Percentiles rank a stretch among this genome's conserved stretches.
Evolutionary conservation across 1,140 invertebrate species (phyloP).

Genomic region (Helicoverpa armigera): DNA sequence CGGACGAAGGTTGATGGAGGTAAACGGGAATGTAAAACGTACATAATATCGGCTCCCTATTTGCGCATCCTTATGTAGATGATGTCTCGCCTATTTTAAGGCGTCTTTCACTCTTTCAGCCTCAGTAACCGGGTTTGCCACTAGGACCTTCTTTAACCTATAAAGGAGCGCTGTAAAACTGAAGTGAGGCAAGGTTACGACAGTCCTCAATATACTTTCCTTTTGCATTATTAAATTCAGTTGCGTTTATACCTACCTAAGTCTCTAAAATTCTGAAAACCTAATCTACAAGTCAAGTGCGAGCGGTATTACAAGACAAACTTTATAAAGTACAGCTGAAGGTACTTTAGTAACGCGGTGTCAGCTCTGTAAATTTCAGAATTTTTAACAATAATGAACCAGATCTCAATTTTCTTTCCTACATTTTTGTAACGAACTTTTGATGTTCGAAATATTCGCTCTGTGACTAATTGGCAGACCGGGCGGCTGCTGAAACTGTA

Average conservation of each 20-base stretch:
- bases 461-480: slow-evolving; percentile 18
- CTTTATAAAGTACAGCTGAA: background rate
- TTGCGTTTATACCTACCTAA: background rate
- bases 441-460: slow-evolving; percentile 12
- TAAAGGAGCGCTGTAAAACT: slow-evolving; percentile 27
- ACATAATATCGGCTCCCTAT: slow-evolving; percentile 43
- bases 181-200: slow-evolving; percentile 23
- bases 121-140: slow-evolving; percentile 2
- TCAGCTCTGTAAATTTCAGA: no score
- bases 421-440: slow-evolving; percentile 8
- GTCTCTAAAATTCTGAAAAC: slow-evolving; percentile 1
- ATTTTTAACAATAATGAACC: background rate
- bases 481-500: background rate
- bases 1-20: slow-evolving; percentile 50
- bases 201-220: slow-evolving; percentile 17
- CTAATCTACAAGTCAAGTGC: slow-evolving; percentile 21
- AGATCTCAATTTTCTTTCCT: background rate
- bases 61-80: slow-evolving; percentile 31
- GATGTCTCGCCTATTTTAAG: slow-evolving; percentile 15
- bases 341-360: no score
- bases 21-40: slow-evolving; percentile 43
- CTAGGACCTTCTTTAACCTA: slow-evolving; percentile 12
- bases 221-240: slow-evolving; percentile 30
- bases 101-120: slow-evolving; percentile 9
- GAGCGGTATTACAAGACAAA: background rate